Base-by-base conservation (phyloP, 2,113 vertebrate genomes). In the Eudyptes chrysolophus region DNA sequence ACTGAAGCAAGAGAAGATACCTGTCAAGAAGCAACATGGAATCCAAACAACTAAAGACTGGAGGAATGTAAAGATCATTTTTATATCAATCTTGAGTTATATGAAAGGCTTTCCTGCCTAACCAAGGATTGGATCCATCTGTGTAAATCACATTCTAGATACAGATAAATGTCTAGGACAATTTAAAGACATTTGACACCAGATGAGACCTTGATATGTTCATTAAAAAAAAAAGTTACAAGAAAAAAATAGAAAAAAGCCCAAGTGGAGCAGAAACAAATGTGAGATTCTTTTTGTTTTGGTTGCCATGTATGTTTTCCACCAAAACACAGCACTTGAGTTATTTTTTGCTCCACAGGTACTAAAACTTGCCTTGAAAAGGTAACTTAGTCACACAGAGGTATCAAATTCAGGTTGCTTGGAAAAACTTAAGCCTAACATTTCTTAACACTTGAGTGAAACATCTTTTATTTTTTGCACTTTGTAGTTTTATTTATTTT, bases 261-360 rank as follows among this genome's bases (percentile, higher is more conserved):
- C 0, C 4, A 13, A 66, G n/a, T 66, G 18, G 13, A 52, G 15
- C 11, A 55, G 46, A 88, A 85, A 71, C 3, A 89, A 75, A 61
- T 3, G 0, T 1, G 2, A 48, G 5, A 81, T 30, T 57, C 1
- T 15, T 48, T 58, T 51, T 68, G 8, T 2, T 81, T 74, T 25
- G 17, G 17, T 27, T 58, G 11, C 4, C 26, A 42, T 19, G 6
- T 16, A 9, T 42, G 13, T 68, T 61, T 36, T 8, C 17, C 7
- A 18, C 22, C 30, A 58, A 87, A 81, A 70, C 3, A 48, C 12
- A 82, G 9, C 9, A 58, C 3, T 26, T 44, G 24, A 49, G 48
- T 52, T 54, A 22, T 22, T 58, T 75, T 83, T 92, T 84, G 3
- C 11, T 79, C 11, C 29, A 71, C 1, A 13, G 3, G 5, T 44